Base-by-base conservation (phyloP, 2,797 vertebrate species). In the Argya squamiceps region DNA sequence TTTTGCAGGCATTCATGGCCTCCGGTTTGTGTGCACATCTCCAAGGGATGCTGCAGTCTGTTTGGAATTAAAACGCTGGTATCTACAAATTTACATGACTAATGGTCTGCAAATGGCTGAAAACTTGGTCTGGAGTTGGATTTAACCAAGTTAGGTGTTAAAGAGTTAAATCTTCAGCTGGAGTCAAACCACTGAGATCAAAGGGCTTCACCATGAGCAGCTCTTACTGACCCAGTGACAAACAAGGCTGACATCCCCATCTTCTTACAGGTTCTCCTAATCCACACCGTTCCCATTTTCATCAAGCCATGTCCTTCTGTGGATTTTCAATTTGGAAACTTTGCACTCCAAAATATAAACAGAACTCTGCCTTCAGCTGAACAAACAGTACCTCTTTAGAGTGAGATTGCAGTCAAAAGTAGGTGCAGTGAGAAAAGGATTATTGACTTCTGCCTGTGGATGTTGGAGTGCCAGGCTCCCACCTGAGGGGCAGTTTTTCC, bases 141-240 rank as follows among this genome's bases (percentile, higher is more conserved):
- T 91, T 91, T 88, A 65, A n/a, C 26, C 47, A 81, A 8, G 14
- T 65, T 67, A 43, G 84, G 20, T 69, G 29, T 29, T n/a, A 67
- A 92, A 83, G 65, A 85, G 82, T 88, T 88, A 89, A 93, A 81
- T 52, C 65, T 88, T 65, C 82, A 91, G 64, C 79, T 68, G 69
- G 43, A 75, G 41, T 83, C 19, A 78, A 80, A 83, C 18, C 64
- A 55, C 19, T 43, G 50, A 74, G 55, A 58, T 85, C 75, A 83
- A 68, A 93, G 68, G 41, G 59, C 47, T 91, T 60, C 49, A 24
- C 56, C 83, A 34, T 32, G 63, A 55, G 69, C 67, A 80, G 44
- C 67, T 43, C 73, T 49, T 19, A 22, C 34, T 65, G 27, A 56
- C 39, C 75, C 32, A 22, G 56, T 58, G 76, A 68, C 84, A 85